A percentile compares a stretch with the other conserved stretches of the same genome.
These are phyloP conservation scores for Pangasius macronema DNA, from an alignment of 2,797 vertebrate genomes.

Conservation along the genomic window DNA sequence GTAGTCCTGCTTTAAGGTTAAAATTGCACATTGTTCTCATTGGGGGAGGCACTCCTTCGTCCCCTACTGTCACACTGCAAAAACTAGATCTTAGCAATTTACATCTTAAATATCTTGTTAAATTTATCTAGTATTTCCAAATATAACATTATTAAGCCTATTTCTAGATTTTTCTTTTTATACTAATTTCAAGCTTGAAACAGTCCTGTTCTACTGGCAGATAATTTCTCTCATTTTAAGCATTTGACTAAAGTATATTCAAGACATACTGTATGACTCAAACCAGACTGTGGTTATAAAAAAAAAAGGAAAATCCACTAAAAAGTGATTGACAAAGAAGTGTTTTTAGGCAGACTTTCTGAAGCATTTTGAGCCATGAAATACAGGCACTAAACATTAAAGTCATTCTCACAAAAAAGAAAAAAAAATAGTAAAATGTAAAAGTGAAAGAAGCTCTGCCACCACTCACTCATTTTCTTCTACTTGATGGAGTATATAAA, in stretches of 20 bases:
- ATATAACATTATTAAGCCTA: not conserved
- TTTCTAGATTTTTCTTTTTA: not conserved
- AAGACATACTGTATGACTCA: not conserved
- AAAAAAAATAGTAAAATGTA: not conserved
- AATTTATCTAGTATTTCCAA: not conserved
- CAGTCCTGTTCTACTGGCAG: not conserved
- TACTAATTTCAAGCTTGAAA: not conserved
- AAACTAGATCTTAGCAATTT: not conserved
- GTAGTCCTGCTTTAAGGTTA: no score
- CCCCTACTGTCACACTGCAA: not conserved
- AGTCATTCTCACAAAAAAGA: not conserved
- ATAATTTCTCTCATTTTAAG: not conserved
- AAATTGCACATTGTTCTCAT: not conserved
- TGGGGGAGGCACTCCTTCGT: not conserved
- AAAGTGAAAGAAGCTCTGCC: not conserved
- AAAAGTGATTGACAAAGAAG: not conserved
- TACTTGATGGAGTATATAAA: not conserved
- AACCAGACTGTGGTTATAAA: not conserved
- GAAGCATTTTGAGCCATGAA: not conserved
- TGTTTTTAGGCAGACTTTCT: not conserved
- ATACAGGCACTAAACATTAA: not conserved
- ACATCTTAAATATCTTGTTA: no score
- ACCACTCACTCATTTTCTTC: not conserved
- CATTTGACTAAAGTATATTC: not conserved
- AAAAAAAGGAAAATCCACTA: not conserved